A percentile compares a stretch with the other conserved stretches of the same genome.
These are phyloP conservation scores for Phymorhynchus buccinoides DNA, from an alignment of 1,140 invertebrate species.

Conservation along the genomic window DNA sequence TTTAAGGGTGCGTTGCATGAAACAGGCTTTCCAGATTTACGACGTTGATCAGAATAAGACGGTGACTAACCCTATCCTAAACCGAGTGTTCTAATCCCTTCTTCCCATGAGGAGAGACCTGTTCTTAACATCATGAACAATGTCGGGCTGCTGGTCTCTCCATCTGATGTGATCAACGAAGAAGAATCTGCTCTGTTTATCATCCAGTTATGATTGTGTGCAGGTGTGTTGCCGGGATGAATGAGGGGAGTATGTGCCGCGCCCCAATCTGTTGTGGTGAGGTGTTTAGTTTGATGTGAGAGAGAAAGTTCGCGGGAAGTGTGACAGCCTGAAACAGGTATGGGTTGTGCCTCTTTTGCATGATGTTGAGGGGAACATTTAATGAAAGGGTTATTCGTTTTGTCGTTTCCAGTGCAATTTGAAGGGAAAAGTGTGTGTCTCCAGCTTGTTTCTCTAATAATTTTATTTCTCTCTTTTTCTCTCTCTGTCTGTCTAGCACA, in stretches of 20 bases:
- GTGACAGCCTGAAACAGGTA: conserved; percentile 65
- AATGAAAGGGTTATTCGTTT: too few relatives aligned
- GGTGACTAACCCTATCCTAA: conserved; percentile 67
- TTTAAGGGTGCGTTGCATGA: not conserved
- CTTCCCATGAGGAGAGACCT: conserved; percentile 65
- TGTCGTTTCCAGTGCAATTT: not conserved
- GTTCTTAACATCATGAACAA: conserved; percentile 67
- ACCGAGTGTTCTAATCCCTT: conserved; percentile 66
- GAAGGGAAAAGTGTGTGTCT: not conserved
- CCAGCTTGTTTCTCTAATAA: not conserved
- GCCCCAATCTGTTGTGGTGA: conserved; percentile 59
- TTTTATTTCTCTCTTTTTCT: not conserved
- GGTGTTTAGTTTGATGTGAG: conserved; percentile 62
- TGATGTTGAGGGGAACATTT: not conserved
- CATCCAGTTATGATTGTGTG: too few relatives aligned
- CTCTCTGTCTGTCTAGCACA: not conserved
- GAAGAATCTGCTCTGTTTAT: too few relatives aligned
- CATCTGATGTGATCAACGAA: too few relatives aligned
- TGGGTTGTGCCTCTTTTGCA: not conserved
- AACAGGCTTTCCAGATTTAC: conserved; percentile 68
- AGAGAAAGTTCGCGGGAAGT: conserved; percentile 65
- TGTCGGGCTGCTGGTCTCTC: too few relatives aligned
- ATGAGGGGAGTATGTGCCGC: conserved; percentile 33
- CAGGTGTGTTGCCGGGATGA: conserved; percentile 30
- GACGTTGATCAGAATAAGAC: conserved; percentile 65